Evolutionary conservation across 2,797 vertebrate species (phyloP).

Genomic region (Platalea minor): DNA sequence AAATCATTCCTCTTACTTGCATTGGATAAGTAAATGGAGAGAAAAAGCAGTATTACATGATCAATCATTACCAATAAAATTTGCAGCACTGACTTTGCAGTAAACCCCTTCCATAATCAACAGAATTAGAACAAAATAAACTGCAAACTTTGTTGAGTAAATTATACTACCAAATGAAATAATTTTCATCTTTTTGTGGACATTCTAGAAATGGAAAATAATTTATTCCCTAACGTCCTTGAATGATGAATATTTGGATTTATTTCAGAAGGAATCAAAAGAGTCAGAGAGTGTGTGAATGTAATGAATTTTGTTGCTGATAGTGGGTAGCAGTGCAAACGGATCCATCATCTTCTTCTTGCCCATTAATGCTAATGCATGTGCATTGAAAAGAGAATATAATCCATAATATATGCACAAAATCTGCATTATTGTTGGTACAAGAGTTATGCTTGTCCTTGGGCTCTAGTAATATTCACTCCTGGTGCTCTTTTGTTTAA

Average conservation of each 20-base stretch:
- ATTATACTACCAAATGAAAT: slow-evolving; percentile 52
- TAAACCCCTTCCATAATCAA: not conserved
- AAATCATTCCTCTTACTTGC: not conserved
- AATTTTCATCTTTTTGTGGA: slow-evolving; percentile 38
- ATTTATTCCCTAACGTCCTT: slow-evolving; percentile 12
- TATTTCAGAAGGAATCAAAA: slow-evolving; percentile 45
- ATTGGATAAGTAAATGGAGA: not conserved
- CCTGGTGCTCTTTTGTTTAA: slow-evolving; percentile 41
- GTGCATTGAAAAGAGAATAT: slow-evolving; percentile 7
- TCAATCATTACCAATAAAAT: not conserved
- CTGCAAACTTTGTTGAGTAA: slow-evolving; percentile 8
- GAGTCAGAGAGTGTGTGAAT: not conserved
- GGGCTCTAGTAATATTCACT: slow-evolving; percentile 2
- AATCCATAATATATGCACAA: slow-evolving; percentile 40
- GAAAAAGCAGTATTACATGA: not conserved
- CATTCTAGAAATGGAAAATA: slow-evolving; percentile 23
- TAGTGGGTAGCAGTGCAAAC: slow-evolving; percentile 10
- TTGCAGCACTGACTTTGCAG: not conserved
- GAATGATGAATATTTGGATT: slow-evolving; percentile 37
- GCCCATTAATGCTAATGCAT: slow-evolving; percentile 55
- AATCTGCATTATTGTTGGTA: slow-evolving; percentile 24
- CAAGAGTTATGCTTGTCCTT: slow-evolving; percentile 27
- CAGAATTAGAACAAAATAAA: not conserved
- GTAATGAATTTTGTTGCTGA: slow-evolving; percentile 24
- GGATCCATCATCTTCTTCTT: slow-evolving; percentile 13